These are phyloP conservation scores for Synaphobranchus kaupii DNA, from an alignment of 2,797 vertebrate species.

Conservation along the genomic window DNA sequence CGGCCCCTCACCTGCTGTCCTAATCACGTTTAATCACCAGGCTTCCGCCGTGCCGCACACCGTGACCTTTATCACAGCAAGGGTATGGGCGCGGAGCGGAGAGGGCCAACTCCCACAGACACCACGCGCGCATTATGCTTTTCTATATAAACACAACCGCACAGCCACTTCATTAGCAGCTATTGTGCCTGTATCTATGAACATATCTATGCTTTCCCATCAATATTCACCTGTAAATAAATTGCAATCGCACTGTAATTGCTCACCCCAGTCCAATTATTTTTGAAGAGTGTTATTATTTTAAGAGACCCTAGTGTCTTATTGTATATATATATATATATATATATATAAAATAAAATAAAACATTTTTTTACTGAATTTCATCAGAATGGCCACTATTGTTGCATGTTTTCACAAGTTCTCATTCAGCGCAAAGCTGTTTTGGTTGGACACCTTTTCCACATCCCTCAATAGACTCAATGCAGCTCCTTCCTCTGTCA, in stretches of 20 bases:
- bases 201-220: conserved; percentile 2
- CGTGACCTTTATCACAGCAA: conserved; percentile 19
- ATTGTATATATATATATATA: neutral
- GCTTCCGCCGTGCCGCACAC: neutral
- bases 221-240: neutral
- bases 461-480: neutral
- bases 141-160: conserved; percentile 4
- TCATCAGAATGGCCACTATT: neutral
- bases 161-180: neutral
- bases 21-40: conserved; percentile 30
- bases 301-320: conserved; percentile 8
- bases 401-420: neutral
- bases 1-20: conserved; percentile 30
- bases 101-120: neutral
- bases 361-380: neutral
- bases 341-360: neutral
- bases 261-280: conserved; percentile 18
- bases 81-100: neutral
- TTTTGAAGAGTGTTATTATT: conserved; percentile 20
- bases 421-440: neutral
- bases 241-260: conserved; percentile 5
- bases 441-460: neutral
- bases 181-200: neutral
- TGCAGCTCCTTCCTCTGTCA: neutral
- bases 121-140: neutral